phyloP scores from a whole-genome alignment of 2,113 vertebrate genomes.

The Atherinomorus stipes region DNA sequence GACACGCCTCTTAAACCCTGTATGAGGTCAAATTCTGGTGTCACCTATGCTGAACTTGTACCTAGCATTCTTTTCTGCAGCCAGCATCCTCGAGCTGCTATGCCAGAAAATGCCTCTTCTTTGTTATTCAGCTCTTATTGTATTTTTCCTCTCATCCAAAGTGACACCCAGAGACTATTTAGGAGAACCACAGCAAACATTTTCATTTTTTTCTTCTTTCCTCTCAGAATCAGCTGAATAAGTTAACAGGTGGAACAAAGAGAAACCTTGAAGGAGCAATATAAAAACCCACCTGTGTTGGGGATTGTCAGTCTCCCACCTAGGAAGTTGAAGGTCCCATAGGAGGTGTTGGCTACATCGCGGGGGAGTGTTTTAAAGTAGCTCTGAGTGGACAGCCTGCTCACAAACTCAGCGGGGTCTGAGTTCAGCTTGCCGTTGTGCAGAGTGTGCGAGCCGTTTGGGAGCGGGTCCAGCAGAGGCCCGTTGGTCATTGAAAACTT shows the following conservation, averaged over 20 bases:
- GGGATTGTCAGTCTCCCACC: slow-evolving; percentile 96
- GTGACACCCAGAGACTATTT: too few relatives aligned
- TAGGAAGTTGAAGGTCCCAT: slow-evolving; percentile 98
- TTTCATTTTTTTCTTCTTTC: background rate
- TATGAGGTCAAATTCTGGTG: too few relatives aligned
- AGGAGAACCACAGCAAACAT: background rate
- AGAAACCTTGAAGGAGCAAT: background rate
- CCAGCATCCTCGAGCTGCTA: too few relatives aligned
- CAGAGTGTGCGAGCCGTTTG: slow-evolving; percentile 90
- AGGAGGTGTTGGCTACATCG: slow-evolving; percentile 91
- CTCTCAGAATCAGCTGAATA: background rate
- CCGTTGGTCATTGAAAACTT: slow-evolving; percentile 96
- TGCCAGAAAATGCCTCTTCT: too few relatives aligned
- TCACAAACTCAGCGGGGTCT: slow-evolving; percentile 89
- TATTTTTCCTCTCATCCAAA: too few relatives aligned
- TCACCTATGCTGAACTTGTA: too few relatives aligned
- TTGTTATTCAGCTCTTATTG: too few relatives aligned
- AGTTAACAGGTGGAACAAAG: background rate
- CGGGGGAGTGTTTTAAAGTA: slow-evolving; percentile 95
- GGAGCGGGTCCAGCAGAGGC: slow-evolving; percentile 92
- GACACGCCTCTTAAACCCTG: too few relatives aligned
- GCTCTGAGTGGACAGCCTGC: slow-evolving; percentile 91
- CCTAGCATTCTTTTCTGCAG: too few relatives aligned
- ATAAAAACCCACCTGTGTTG: slow-evolving; percentile 87
- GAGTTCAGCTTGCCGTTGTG: slow-evolving; percentile 91